A percentile compares a stretch with the other conserved stretches of the same genome.
These are phyloP conservation scores for Anthonomus grandis DNA, from an alignment of 1,140 invertebrate genomes.

Conservation along the genomic window DNA sequence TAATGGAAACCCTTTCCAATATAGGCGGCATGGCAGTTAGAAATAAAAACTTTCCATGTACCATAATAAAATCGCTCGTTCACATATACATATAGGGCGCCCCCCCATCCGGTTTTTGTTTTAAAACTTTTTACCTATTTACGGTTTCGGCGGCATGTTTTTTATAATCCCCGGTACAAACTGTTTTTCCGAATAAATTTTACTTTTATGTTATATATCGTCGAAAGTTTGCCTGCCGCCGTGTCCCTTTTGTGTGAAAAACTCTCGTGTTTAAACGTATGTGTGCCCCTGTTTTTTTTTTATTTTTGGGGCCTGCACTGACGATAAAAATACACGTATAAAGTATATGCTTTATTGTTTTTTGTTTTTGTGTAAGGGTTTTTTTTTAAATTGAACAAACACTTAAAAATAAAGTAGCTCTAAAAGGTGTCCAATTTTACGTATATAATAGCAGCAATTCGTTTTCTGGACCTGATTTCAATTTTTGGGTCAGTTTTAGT, in stretches of 20 bases:
- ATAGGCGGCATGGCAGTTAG: not conserved
- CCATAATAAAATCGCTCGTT: not conserved
- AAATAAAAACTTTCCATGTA: constrained; percentile 9
- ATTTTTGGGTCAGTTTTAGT: too few relatives aligned
- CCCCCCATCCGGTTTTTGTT: constrained; percentile 1
- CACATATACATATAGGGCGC: not conserved
- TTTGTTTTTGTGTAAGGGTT: too few relatives aligned
- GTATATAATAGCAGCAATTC: too few relatives aligned
- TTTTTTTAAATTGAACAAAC: too few relatives aligned
- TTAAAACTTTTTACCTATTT: constrained; percentile 9
- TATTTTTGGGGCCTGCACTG: not conserved
- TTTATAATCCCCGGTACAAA: constrained; percentile 12
- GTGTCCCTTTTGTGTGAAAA: not conserved
- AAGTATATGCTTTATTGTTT: too few relatives aligned
- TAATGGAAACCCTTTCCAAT: constrained; percentile 14
- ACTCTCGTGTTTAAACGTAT: too few relatives aligned
- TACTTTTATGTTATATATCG: constrained; percentile 15
- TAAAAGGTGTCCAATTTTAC: too few relatives aligned
- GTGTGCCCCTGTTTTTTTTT: not conserved
- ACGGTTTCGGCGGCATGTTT: constrained; percentile 13
- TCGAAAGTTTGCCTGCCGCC: not conserved
- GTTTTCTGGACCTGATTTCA: too few relatives aligned
- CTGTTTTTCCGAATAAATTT: constrained; percentile 18
- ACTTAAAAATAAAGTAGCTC: too few relatives aligned
- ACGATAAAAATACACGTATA: too few relatives aligned